Conservation (phyloP, 2,797 vertebrate genomes). For the Peromyscus melanophrys region DNA sequence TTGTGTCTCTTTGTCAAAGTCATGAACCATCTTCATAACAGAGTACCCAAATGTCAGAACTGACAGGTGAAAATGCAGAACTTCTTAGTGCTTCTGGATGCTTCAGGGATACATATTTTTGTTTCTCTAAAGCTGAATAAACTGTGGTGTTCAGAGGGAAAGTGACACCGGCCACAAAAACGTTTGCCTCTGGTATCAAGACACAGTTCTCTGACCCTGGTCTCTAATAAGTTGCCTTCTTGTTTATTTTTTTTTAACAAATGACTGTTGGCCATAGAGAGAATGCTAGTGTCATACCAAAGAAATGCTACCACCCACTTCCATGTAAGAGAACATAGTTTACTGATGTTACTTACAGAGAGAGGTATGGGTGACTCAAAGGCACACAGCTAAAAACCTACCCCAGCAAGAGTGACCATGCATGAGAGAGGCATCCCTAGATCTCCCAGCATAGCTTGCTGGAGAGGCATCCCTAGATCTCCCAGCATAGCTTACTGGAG, state of each 20-base stretch:
- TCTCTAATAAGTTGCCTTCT: not conserved
- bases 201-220: not conserved
- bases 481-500: not conserved
- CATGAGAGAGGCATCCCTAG: not conserved
- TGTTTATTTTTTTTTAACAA: not conserved
- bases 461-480: not conserved
- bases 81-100: not conserved
- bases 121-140: slow-evolving; percentile 35
- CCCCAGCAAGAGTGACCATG: not conserved
- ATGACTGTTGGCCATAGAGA: not conserved
- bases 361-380: not conserved
- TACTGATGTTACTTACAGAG: not conserved
- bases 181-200: not conserved
- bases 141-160: not conserved
- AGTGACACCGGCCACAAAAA: not conserved
- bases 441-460: not conserved
- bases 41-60: slow-evolving; percentile 2
- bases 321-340: not conserved
- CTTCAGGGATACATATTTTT: not conserved
- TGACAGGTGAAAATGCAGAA: not conserved
- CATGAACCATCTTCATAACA: not conserved
- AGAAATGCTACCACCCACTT: not conserved
- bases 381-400: not conserved
- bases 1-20: not conserved
- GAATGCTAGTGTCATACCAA: not conserved